A percentile compares a stretch with the other conserved stretches of the same genome.
Evolutionary conservation across 2,797 vertebrate genomes (phyloP).

Genomic region (Enteromius mattozi): DNA sequence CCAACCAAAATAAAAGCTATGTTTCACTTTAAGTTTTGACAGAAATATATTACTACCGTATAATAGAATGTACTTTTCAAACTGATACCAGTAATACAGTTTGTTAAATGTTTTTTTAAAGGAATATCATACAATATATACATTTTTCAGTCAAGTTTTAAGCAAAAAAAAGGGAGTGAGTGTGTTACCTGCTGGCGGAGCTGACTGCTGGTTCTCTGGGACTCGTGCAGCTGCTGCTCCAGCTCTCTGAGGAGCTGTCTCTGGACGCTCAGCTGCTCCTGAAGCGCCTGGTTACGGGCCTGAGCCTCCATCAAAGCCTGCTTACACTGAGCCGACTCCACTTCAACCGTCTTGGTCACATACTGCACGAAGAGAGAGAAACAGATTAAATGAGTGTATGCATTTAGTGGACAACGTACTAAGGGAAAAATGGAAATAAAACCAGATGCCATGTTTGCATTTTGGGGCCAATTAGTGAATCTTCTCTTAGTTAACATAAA

Average conservation of each 20-base stretch:
- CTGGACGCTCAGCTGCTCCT: constrained; percentile 90
- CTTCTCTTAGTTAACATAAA: not conserved
- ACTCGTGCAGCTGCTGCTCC: constrained; percentile 89
- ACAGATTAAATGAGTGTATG: too few relatives aligned
- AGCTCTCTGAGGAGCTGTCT: constrained; percentile 87
- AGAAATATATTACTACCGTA: not conserved
- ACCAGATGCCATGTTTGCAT: not conserved
- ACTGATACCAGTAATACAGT: not conserved
- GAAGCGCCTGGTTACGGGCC: constrained; percentile 82
- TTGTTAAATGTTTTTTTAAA: not conserved
- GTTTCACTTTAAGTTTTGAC: not conserved
- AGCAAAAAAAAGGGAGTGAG: not conserved
- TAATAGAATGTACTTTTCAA: not conserved
- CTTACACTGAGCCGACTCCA: constrained; percentile 84
- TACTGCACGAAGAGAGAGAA: constrained; percentile 70
- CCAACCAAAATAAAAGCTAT: not conserved
- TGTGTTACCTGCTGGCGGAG: constrained; percentile 87
- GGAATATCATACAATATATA: not conserved
- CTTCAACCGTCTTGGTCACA: constrained; percentile 85
- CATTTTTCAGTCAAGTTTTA: not conserved
- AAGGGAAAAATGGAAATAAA: too few relatives aligned
- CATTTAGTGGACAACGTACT: not conserved
- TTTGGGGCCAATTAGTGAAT: not conserved
- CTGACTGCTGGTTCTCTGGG: constrained; percentile 83
- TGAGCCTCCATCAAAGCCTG: constrained; percentile 84